Conservation (phyloP, 2,888 invertebrate genomes). For the Parnassius glacialis region DNA sequence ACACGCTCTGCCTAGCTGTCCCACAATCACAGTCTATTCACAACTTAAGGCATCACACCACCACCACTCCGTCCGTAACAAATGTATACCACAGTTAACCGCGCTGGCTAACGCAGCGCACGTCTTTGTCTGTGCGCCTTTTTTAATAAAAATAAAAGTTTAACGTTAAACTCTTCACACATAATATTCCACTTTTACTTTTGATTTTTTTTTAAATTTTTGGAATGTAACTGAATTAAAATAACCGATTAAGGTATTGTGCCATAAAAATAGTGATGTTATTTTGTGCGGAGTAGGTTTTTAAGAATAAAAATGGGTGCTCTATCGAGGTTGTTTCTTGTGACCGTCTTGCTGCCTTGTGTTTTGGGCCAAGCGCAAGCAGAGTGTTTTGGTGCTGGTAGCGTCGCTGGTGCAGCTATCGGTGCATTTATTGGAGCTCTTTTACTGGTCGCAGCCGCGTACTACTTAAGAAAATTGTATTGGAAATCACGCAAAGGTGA, state of each 20-base stretch:
- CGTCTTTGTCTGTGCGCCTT: constrained; percentile 43
- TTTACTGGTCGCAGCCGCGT: constrained; percentile 79
- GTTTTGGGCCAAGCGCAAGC: constrained; percentile 70
- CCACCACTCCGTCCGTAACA: constrained; percentile 32
- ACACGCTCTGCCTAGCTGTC: constrained; percentile 64
- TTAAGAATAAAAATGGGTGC: constrained; percentile 63
- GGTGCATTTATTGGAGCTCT: constrained; percentile 85
- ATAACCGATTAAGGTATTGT: constrained; percentile 50
- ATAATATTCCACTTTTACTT: constrained; percentile 55
- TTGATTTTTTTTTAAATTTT: constrained; percentile 48
- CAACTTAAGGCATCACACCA: constrained; percentile 31
- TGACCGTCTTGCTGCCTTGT: constrained; percentile 69
- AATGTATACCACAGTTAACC: constrained; percentile 54
- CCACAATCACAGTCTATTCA: constrained; percentile 70
- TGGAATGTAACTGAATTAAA: constrained; percentile 63
- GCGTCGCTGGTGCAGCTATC: constrained; percentile 86
- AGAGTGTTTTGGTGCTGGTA: constrained; percentile 84
- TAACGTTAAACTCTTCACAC: constrained; percentile 44
- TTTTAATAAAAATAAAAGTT: constrained; percentile 37
- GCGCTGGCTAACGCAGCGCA: constrained; percentile 67
- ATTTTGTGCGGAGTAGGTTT: constrained; percentile 35
- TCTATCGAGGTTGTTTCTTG: constrained; percentile 63
- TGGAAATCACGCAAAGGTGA: constrained; percentile 82
- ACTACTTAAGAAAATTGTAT: constrained; percentile 82
- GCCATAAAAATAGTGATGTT: constrained; percentile 73